Percentiles rank a stretch among this genome's conserved stretches.
Evolutionary conservation across 2,113 vertebrate species (phyloP).

Genomic region (Menura novaehollandiae): DNA sequence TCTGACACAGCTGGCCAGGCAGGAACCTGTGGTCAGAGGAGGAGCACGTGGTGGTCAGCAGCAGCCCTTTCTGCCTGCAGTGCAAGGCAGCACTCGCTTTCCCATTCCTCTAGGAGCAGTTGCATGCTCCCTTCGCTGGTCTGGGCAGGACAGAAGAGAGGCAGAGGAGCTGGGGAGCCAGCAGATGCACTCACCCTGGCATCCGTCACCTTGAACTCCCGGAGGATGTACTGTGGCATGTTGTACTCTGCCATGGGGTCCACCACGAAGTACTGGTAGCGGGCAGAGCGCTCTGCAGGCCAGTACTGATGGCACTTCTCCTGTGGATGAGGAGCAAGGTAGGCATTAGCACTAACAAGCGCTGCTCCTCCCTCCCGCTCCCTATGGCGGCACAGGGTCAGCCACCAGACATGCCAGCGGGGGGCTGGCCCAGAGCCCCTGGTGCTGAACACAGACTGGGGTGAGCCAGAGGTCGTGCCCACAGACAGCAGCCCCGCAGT

Average conservation of each 20-base stretch:
- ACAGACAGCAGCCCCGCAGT: background rate
- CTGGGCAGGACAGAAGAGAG: background rate
- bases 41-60: background rate
- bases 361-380: background rate
- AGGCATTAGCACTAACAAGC: background rate
- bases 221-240: conserved; percentile 98
- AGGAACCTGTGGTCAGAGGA: background rate
- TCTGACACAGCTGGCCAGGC: background rate
- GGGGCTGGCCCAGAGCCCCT: background rate
- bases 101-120: rapidly evolving
- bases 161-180: background rate
- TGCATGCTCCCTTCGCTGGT: background rate
- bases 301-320: conserved; percentile 99
- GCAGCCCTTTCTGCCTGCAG: background rate
- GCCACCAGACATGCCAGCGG: background rate
- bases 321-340: conserved; percentile 57
- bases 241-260: conserved; percentile 99
- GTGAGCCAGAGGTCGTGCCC: background rate
- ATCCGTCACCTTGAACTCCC: conserved; percentile 96
- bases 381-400: background rate
- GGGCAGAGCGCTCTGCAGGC: conserved; percentile 93
- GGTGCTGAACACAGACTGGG: background rate
- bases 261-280: conserved; percentile 97
- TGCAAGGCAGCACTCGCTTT: background rate
- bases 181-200: conserved; percentile 81